Evolutionary conservation across 92 coral and sea anemone genomes (phyloP).

Genomic region (Palythoa grandis): DNA sequence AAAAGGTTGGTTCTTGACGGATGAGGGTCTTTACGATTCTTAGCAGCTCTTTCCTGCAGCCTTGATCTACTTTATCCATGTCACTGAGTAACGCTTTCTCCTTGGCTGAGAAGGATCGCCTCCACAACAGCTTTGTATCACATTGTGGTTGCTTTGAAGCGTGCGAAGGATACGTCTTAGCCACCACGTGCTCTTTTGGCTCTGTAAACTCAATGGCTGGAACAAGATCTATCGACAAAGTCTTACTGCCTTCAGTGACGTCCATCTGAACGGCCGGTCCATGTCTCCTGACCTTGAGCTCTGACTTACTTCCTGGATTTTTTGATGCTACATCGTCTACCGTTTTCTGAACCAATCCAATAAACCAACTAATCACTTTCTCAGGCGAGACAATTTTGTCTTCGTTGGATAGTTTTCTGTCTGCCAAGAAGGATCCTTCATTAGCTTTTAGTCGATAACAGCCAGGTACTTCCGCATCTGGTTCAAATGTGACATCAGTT

Average conservation of each 20-base stretch:
- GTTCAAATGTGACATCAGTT: conserved; percentile 3
- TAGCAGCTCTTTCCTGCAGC: conserved; percentile 79
- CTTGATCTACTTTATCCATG: conserved; percentile 73
- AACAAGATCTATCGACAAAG: conserved; percentile 69
- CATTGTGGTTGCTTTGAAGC: conserved; percentile 9
- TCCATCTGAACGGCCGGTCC: conserved; percentile 89
- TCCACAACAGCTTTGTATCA: conserved; percentile 70
- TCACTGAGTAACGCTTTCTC: conserved; percentile 72
- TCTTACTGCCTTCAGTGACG: conserved; percentile 58
- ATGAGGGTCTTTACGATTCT: conserved; percentile 70
- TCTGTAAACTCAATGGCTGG: conserved; percentile 61
- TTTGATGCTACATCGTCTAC: conserved; percentile 41
- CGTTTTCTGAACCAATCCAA: conserved; percentile 53
- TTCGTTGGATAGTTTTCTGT: conserved; percentile 39
- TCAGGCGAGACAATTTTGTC: conserved; percentile 56
- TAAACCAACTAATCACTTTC: conserved; percentile 66
- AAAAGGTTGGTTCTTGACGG: conserved; percentile 65
- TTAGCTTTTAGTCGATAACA: conserved; percentile 44
- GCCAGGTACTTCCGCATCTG: conserved; percentile 11
- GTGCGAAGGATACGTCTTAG: conserved; percentile 56
- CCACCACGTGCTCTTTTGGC: conserved; percentile 66
- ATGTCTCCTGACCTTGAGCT: conserved; percentile 57
- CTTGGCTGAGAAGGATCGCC: conserved; percentile 76
- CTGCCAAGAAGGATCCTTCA: conserved; percentile 45
- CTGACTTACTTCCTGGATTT: not conserved